These are phyloP conservation scores for Lithophane leautieri DNA, from an alignment of 2,888 invertebrate genomes.

Conservation along the genomic window DNA sequence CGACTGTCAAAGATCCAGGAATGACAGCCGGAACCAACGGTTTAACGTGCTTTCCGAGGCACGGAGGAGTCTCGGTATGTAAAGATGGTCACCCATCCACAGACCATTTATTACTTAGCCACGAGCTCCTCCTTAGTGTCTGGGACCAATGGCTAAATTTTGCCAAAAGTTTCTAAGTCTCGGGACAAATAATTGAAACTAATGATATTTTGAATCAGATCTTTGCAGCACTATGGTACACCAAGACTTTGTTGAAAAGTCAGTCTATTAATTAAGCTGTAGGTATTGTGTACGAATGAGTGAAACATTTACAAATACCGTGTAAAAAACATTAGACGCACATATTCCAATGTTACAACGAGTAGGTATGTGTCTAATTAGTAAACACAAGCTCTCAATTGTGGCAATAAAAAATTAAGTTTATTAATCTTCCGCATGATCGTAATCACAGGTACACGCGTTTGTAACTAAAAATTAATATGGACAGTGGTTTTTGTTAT, in stretches of 20 bases:
- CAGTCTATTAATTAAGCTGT: neutral
- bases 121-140: no score
- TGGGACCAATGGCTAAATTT: neutral
- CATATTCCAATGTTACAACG: conserved; percentile 9
- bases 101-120: no score
- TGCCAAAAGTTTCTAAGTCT: neutral
- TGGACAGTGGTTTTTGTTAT: conserved; percentile 30
- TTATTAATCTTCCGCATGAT: conserved; percentile 60
- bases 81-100: no score
- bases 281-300: neutral
- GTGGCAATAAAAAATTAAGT: conserved; percentile 50
- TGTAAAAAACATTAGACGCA: neutral
- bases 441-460: conserved; percentile 6
- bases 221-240: neutral
- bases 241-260: neutral
- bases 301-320: neutral
- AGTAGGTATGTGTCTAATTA: conserved; percentile 48
- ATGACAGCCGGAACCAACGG: no score
- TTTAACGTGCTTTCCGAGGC: no score
- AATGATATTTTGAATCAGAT: neutral
- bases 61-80: no score
- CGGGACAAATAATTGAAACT: no score
- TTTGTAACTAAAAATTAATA: conserved; percentile 22
- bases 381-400: conserved; percentile 36
- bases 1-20: no score